Evolutionary conservation across 2,797 vertebrate genomes (phyloP).

Genomic region (Halcyon leucocephala): DNA sequence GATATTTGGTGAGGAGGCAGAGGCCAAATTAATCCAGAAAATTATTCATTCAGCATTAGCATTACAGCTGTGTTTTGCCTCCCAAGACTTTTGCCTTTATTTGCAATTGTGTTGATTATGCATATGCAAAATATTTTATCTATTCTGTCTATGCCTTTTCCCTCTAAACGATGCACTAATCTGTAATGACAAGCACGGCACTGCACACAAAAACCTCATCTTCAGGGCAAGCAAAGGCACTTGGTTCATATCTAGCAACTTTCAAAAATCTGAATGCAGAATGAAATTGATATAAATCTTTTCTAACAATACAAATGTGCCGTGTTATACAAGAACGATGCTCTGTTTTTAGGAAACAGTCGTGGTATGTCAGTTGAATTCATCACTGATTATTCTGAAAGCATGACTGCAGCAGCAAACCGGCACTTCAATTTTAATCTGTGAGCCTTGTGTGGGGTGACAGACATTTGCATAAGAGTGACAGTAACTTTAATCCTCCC

Average conservation of each 20-base stretch:
- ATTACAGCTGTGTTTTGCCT: conserved; percentile 64
- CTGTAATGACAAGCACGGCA: conserved; percentile 60
- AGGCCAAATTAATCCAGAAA: conserved; percentile 50
- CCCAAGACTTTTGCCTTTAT: conserved; percentile 61
- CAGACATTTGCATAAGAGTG: conserved; percentile 68
- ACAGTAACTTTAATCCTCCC: conserved; percentile 60
- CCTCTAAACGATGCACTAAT: conserved; percentile 40
- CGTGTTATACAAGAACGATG: conserved; percentile 47
- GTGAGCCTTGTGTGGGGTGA: conserved; percentile 34
- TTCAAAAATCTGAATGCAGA: background rate
- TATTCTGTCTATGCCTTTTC: conserved; percentile 15
- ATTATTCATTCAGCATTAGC: conserved; percentile 54
- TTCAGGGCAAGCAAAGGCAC: conserved; percentile 27
- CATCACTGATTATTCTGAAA: conserved; percentile 63
- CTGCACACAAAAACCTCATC: conserved; percentile 54
- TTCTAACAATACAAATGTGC: conserved; percentile 23
- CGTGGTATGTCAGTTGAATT: conserved; percentile 65
- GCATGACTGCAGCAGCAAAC: conserved; percentile 39
- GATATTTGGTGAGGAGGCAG: conserved; percentile 26
- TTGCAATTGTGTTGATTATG: conserved; percentile 53
- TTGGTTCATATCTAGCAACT: conserved; percentile 10
- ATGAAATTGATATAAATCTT: conserved; percentile 41
- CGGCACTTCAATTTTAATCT: conserved; percentile 66
- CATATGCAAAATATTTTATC: conserved; percentile 67
- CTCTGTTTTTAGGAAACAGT: conserved; percentile 64